These are phyloP conservation scores for Himalopsyche japonica DNA, from an alignment of 2,888 invertebrate genomes.

Conservation along the genomic window DNA sequence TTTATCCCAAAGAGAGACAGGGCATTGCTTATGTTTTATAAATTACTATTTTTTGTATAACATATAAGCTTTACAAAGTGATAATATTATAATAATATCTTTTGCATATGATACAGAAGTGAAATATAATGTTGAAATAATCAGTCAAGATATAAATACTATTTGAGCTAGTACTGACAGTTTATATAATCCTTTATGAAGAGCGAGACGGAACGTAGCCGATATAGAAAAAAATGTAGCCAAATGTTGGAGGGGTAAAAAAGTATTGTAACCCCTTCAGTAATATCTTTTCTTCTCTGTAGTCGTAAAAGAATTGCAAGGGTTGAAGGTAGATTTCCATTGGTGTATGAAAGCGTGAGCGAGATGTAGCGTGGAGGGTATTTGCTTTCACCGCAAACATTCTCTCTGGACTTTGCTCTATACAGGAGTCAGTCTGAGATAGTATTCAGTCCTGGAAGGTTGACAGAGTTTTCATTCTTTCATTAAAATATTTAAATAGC, in stretches of 20 bases:
- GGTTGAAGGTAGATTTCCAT: conserved; percentile 30
- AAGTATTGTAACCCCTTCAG: conserved; percentile 30
- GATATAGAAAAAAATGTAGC: background rate
- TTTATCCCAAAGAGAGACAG: background rate
- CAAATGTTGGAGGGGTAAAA: conserved; percentile 25
- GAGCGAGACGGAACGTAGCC: background rate
- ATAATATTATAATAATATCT: background rate
- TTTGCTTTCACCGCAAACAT: background rate
- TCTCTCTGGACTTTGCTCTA: background rate
- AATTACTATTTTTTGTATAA: background rate
- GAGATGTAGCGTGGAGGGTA: conserved; percentile 17
- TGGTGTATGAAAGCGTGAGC: conserved; percentile 24
- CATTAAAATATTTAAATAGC: background rate
- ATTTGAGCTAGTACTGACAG: background rate
- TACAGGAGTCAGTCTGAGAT: background rate
- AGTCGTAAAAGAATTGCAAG: conserved; percentile 22
- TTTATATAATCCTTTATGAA: background rate
- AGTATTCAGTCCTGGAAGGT: background rate
- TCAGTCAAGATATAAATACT: too few species aligned
- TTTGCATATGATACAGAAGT: background rate
- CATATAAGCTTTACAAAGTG: background rate
- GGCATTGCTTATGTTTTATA: background rate
- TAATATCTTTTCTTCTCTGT: conserved; percentile 9
- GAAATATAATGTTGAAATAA: background rate
- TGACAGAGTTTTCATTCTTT: background rate